These are phyloP conservation scores for Actenoides hombroni DNA, from an alignment of 2,113 vertebrate genomes.

Conservation along the genomic window DNA sequence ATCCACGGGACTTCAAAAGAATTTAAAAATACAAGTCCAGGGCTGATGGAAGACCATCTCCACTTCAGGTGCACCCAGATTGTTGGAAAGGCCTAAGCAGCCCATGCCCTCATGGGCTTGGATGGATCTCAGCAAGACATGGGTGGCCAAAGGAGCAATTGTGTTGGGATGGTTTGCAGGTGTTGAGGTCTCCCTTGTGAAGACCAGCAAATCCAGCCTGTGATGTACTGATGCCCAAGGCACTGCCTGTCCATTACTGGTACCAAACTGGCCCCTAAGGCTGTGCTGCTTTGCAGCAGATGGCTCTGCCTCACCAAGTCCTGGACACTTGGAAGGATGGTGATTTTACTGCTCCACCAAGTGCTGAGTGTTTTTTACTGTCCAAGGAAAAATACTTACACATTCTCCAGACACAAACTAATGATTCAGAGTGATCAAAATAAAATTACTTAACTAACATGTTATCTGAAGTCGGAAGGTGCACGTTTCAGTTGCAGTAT, in stretches of 20 bases:
- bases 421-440: background rate
- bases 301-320: background rate
- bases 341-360: background rate
- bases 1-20: fast-evolving
- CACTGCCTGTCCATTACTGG: background rate
- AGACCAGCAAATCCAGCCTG: background rate
- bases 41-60: background rate
- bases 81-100: background rate
- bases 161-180: background rate
- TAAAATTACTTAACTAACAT: background rate
- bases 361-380: background rate
- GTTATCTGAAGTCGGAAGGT: background rate
- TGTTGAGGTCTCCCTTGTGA: background rate
- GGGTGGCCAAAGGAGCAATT: fast-evolving
- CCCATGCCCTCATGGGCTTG: fast-evolving
- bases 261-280: background rate
- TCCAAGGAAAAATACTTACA: background rate
- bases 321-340: background rate
- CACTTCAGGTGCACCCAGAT: background rate
- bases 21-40: fast-evolving
- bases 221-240: background rate
- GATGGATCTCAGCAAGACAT: background rate
- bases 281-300: background rate
- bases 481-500: background rate
- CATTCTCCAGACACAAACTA: background rate